Evolutionary conservation across 1,140 invertebrate genomes (phyloP).

Genomic region (Argopecten irradians): DNA sequence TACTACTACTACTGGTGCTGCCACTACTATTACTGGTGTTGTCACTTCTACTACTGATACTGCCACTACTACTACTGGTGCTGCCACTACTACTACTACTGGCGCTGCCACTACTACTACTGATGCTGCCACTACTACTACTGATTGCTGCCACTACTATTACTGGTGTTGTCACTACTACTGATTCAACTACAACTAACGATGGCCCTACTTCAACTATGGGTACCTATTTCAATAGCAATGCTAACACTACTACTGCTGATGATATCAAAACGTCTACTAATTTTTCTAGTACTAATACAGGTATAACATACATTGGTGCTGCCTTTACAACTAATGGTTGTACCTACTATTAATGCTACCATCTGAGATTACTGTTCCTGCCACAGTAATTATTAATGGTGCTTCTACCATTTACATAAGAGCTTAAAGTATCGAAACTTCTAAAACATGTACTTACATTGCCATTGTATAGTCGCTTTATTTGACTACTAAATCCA

Average conservation of each 20-base stretch:
- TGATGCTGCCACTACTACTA: not conserved
- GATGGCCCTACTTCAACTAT: not conserved
- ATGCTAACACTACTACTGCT: not conserved
- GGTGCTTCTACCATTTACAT: not conserved
- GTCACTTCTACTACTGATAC: not conserved
- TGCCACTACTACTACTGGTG: constrained; percentile 2
- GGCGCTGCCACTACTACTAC: constrained; percentile 11
- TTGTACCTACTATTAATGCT: not conserved
- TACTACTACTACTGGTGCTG: not conserved
- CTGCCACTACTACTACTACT: not conserved
- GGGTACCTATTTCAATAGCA: not conserved
- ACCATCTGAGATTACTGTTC: not conserved
- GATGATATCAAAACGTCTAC: not conserved
- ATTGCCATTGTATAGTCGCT: no score
- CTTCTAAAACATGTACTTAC: no score
- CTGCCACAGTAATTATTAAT: not conserved
- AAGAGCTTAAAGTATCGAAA: no score
- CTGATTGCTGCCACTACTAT: not conserved
- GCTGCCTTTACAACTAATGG: not conserved
- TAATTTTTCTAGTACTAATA: not conserved
- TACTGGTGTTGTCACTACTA: not conserved
- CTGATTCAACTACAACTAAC: not conserved
- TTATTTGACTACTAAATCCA: no score
- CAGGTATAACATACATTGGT: not conserved
- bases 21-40: not conserved